These are phyloP conservation scores for Elgaria multicarinata DNA, from an alignment of 2,113 vertebrate genomes.

Conservation along the genomic window DNA sequence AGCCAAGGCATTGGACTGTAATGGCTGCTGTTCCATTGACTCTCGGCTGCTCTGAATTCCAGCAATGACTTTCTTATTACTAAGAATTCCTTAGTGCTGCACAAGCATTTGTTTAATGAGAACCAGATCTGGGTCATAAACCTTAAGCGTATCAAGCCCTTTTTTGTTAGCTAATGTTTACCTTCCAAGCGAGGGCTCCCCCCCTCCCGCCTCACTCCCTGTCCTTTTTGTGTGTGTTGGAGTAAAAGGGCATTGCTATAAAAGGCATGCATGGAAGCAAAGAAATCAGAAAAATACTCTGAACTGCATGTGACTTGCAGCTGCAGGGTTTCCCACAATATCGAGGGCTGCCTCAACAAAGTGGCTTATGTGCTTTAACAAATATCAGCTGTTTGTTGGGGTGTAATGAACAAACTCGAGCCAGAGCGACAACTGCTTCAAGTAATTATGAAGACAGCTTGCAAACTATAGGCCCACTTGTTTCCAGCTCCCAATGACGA, in stretches of 20 bases:
- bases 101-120: constrained; percentile 70
- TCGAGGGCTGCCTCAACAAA: constrained; percentile 74
- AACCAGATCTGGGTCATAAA: constrained; percentile 76
- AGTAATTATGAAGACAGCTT: constrained; percentile 81
- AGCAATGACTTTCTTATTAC: constrained; percentile 62
- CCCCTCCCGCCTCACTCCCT: no score
- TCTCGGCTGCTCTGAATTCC: constrained; percentile 57
- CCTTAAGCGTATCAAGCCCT: constrained; percentile 65
- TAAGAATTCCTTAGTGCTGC: constrained; percentile 51
- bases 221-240: neutral
- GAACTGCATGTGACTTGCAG: constrained; percentile 75
- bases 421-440: constrained; percentile 79
- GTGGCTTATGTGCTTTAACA: constrained; percentile 77
- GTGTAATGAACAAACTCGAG: constrained; percentile 76
- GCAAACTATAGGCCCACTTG: constrained; percentile 78
- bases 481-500: constrained; percentile 75
- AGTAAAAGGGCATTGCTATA: constrained; percentile 65
- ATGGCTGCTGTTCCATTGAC: constrained; percentile 26
- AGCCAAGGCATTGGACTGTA: constrained; percentile 11
- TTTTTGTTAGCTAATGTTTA: constrained; percentile 79
- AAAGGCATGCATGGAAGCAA: constrained; percentile 70
- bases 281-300: constrained; percentile 72
- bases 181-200: constrained; percentile 63
- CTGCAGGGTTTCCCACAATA: constrained; percentile 71
- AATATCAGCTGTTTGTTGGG: constrained; percentile 78